Evolutionary conservation across 2,888 invertebrate genomes (phyloP).

Genomic region (Parascotia fuliginaria): DNA sequence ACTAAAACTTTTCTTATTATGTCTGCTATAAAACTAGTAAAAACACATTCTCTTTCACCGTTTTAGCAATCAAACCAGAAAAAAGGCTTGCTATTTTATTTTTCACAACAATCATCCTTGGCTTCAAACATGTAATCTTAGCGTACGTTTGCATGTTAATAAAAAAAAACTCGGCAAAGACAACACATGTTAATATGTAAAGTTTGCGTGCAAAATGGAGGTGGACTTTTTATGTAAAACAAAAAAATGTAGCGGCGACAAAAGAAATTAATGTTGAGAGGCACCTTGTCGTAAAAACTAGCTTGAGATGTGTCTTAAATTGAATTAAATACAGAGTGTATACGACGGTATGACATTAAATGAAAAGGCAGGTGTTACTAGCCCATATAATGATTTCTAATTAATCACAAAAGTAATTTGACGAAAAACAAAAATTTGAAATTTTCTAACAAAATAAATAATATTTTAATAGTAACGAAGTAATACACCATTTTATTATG

Average conservation of each 20-base stretch:
- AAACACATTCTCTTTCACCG: no score
- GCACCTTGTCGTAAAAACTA: conserved; percentile 42
- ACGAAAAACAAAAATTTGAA: no score
- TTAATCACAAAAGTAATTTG: no score
- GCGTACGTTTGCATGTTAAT: conserved; percentile 32
- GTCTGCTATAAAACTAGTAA: no score
- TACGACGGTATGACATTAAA: no score
- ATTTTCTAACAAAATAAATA: no score
- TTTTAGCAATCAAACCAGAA: neutral
- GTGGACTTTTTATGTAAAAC: conserved; percentile 39
- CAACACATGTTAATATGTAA: conserved; percentile 44
- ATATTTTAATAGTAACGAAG: no score
- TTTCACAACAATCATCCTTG: conserved; percentile 25
- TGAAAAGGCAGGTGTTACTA: no score
- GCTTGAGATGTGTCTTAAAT: conserved; percentile 40
- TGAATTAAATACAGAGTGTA: no score
- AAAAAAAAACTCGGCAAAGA: conserved; percentile 20
- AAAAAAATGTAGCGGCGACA: conserved; percentile 46
- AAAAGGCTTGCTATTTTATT: conserved; percentile 8
- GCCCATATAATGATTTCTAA: no score
- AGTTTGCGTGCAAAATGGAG: conserved; percentile 47
- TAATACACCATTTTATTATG: no score
- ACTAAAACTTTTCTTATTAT: neutral
- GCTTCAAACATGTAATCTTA: conserved; percentile 35
- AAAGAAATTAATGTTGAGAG: conserved; percentile 56